Evolutionary conservation across 2,797 vertebrate genomes (phyloP), one percentile per base, ranked within the genome.

Genomic region (Lutjanus argentimaculatus): DNA sequence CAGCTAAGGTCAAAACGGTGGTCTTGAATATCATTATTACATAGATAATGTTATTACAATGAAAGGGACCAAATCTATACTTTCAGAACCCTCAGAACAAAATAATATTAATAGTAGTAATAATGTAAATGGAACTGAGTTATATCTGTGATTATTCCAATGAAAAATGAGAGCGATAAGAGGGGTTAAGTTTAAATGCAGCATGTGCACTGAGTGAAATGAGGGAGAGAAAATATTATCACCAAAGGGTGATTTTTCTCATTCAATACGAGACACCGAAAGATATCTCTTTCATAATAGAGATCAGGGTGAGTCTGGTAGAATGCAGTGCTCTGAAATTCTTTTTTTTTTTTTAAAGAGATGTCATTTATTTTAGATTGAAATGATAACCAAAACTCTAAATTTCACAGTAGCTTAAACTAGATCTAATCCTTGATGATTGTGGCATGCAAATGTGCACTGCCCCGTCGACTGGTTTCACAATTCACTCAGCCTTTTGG

Each of bases 141-240:
- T 58, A 61, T 45, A n/a, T 51, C 49, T 63, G n/a, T 62, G 36
- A 75, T 67, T 81, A 65, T 71, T 79, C 22, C 19, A 72, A 49
- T 79, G 19, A 75, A 67, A 72, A 85, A 69, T 74, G 8, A 72
- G 16, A 59, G 56, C 30, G 59, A 85, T 79, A 73, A 67, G 36
- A 65, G 73, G 10, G 55, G 42, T 49, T 63, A 64, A 45, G 15
- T 82, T 82, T 80, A 77, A 86, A 66, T 72, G 49, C 0, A 68
- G 49, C 30, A 17, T 82, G n/a, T 51, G 67, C 61, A 72, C 45
- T 55, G 36, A 67, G 25, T 12, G 49, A n/a, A 22, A 51, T 51
- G 64, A 66, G 21, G n/a, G 8, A 64, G 53, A 70, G 36, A 64
- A 80, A 79, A 84, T 79, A 68, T 66, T 70, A 80, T 82, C 64